Evolutionary conservation across 2,888 invertebrate species (phyloP), one percentile per base, ranked within the genome.

Genomic region (Hirudinaria manillensis): DNA sequence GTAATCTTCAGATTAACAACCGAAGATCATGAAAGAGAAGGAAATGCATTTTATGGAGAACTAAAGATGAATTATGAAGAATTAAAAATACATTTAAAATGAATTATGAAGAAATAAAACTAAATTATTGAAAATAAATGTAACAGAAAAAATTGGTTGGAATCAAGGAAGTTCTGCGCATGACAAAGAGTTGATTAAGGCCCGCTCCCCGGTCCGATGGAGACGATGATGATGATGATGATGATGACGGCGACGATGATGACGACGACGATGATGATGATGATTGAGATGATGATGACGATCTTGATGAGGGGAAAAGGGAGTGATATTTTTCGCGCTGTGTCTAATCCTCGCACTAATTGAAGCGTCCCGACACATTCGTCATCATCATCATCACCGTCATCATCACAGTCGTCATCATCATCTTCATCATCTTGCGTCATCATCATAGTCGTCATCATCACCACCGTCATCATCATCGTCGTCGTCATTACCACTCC

Each of bases 191-290:
- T 45, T 45, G 45, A 45, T 45, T 45, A 45, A 45, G 45, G 45
- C 16, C 45, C 45, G 45, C 45, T 45, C 45, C 10, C 45, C 45
- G 45, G 61, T 61, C 29, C 7, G 21, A 29, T 61, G 10, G 10
- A 10, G n/a, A 61, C 27, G n/a, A 24, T 13, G 32, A n/a, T 4
- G 29, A 67, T 24, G 36, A 67, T 34, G 32, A 72, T 72, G 55
- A 55, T 72, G 55, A 72, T 72, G 55, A 72, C 53, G 55, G 53
- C 53, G 55, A 72, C 53, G 55, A 72, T 72, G 55, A 72, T 72
- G 56, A 72, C 32, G 56, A 72, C 55, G 56, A 72, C 2, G 56
- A 72, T 72, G 56, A 56, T 56, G 56, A 72, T 53, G 55, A 72
- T 53, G 55, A 72, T 72, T n/a, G 32, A 51, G 29, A 72, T 72